Conservation (phyloP, 2,113 vertebrate genomes). For the Anarrhichthys ocellatus region DNA sequence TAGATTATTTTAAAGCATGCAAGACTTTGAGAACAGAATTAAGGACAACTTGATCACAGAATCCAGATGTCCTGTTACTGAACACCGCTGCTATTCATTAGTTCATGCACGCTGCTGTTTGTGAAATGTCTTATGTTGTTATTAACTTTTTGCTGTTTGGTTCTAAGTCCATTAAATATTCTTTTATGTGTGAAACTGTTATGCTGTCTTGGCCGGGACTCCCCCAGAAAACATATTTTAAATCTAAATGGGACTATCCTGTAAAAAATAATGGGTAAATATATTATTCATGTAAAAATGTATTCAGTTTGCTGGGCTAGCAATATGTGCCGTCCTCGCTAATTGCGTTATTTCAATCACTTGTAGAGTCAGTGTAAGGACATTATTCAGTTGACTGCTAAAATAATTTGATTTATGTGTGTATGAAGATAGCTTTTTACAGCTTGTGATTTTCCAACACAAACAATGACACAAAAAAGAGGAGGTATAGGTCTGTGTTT, state of each 20-base stretch:
- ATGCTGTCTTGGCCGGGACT: neutral
- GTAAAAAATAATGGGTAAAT: neutral
- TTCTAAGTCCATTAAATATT: neutral
- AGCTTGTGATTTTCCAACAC: constrained; percentile 27
- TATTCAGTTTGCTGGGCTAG: neutral
- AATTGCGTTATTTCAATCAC: constrained; percentile 12
- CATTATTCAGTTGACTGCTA: constrained; percentile 1
- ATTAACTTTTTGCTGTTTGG: neutral
- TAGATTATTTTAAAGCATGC: neutral
- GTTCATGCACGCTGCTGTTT: neutral
- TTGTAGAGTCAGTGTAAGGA: neutral
- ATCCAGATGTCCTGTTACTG: neutral
- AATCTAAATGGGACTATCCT: neutral
- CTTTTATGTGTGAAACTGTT: neutral
- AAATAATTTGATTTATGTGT: constrained; percentile 6
- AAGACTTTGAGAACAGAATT: neutral
- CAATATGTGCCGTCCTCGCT: neutral
- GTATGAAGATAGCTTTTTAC: neutral
- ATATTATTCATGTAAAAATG: neutral
- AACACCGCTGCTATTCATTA: neutral
- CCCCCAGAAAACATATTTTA: neutral
- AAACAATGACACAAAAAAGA: constrained; percentile 11
- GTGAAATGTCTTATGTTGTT: neutral
- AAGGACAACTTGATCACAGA: neutral
- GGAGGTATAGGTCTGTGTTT: neutral